Percentiles rank a stretch among this genome's conserved stretches.
Evolutionary conservation across 1,140 invertebrate genomes (phyloP).

Genomic region (Aphaenogaster floridana): DNA sequence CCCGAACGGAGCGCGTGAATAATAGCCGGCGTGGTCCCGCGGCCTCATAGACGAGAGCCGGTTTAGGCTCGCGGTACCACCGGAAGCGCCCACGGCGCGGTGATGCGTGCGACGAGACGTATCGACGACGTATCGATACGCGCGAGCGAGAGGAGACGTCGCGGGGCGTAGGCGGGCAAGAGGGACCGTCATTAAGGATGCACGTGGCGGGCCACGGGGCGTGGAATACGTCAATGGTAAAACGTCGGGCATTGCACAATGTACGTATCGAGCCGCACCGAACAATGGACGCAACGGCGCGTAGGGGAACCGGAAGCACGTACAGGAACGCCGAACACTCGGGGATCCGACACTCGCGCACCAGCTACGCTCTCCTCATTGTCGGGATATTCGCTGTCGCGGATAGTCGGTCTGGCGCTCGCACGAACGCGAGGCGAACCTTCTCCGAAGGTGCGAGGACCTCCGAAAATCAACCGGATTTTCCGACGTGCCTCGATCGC

Average conservation of each 20-base stretch:
- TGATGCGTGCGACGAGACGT: constrained; percentile 74
- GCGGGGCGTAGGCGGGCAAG: neutral
- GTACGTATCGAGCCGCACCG: constrained; percentile 80
- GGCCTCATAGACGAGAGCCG: constrained; percentile 10
- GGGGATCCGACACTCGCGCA: constrained; percentile 70
- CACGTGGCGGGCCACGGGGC: constrained; percentile 46
- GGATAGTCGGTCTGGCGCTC: constrained; percentile 75
- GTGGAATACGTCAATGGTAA: constrained; percentile 76
- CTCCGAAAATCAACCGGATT: neutral
- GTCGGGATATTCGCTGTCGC: constrained; percentile 82
- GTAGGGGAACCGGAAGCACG: constrained; percentile 82
- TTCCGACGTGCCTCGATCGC: neutral
- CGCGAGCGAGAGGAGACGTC: neutral
- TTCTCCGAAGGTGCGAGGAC: neutral
- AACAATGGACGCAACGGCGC: constrained; percentile 79
- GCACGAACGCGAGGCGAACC: neutral
- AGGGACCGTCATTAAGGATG: constrained; percentile 76
- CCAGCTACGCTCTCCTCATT: constrained; percentile 80
- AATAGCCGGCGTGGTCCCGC: neutral
- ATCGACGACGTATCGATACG: constrained; percentile 55
- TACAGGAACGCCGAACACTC: constrained; percentile 75
- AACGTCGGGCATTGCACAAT: constrained; percentile 77
- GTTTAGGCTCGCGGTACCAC: constrained; percentile 43
- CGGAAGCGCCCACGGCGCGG: constrained; percentile 76
- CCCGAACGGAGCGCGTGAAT: constrained; percentile 15